phyloP scores from a whole-genome alignment of 2,797 vertebrate genomes.

The Spinibarbus caldwelli region DNA sequence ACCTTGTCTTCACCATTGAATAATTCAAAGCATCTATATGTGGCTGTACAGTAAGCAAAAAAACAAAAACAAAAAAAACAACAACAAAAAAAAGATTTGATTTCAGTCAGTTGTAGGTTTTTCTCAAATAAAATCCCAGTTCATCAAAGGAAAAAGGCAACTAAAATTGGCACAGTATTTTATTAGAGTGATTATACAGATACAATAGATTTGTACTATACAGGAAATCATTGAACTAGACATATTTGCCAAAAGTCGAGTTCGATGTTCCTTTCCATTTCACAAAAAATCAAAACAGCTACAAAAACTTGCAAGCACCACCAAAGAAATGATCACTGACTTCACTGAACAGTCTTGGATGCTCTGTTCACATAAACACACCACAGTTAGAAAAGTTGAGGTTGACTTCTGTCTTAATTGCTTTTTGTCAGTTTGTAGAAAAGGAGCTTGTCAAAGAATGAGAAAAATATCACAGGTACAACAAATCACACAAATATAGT shows the following conservation, averaged over 20 bases:
- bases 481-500: conserved; percentile 58
- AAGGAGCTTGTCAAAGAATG: conserved; percentile 81
- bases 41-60: background rate
- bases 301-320: conserved; percentile 98
- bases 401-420: conserved; percentile 90
- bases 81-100: background rate
- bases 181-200: conserved; percentile 93
- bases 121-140: background rate
- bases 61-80: too few species aligned
- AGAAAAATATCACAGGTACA: conserved; percentile 87
- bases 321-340: conserved; percentile 98
- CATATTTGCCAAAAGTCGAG: conserved; percentile 91
- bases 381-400: conserved; percentile 92
- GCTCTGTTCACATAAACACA: conserved; percentile 95
- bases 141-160: conserved; percentile 37
- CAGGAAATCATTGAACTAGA: conserved; percentile 76
- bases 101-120: background rate
- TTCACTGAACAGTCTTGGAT: conserved; percentile 95
- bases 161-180: conserved; percentile 91
- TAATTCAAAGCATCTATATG: background rate
- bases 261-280: conserved; percentile 87
- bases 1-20: background rate
- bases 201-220: conserved; percentile 91
- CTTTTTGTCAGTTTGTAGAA: conserved; percentile 87
- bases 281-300: conserved; percentile 90